Base-by-base conservation (phyloP, 1,140 invertebrate species). In the Acromyrmex echinatior region DNA sequence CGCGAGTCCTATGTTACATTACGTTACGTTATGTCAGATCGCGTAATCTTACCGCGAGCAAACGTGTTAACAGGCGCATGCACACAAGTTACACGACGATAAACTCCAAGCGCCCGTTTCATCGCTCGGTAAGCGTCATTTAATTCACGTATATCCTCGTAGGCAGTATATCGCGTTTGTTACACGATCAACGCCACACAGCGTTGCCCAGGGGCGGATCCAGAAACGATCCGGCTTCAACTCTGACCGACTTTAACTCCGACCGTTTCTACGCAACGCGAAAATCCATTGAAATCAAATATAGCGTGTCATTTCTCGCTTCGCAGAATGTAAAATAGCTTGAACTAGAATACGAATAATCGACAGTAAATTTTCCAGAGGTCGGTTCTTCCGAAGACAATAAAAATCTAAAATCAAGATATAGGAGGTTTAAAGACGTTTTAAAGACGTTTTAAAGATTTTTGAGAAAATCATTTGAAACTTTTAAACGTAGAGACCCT, bases 11-110 rank as follows among this genome's bases (percentile, higher is more conserved):
- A 35, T 35, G 53, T 58, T 76, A 14, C 58, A 21, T 35, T 66
- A 60, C 53, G 76, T 87, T 88, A 60, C 53, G 76, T 87, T 88
- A 60, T 58, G 87, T 74, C 86, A 65, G 53, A 25, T 66, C 39
- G 76, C 80, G 80, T 90, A 91, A 92, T 90, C 85, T 91, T 90
- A 86, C 81, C 65, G 63, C 86, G 73, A 88, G 85, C 84, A 86
- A 73, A 28, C 88, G 86, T 90, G 90, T 91, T 92, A 92, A 92
- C 90, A 92, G 90, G 91, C 86, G 31, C 60, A 7, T 60, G 56
- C 58, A 56, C 31, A 53, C 45, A 49, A 65, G 58, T 51, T 14
- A 14, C 49, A 14, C 73, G 68, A 74, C 81, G 77, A 91, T 91
- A 91, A 91, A 91, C 85, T 88, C 89, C 62, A 65, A 39, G 31